Conservation (phyloP, 2,797 vertebrate species). For the Sardinella longiceps region DNA sequence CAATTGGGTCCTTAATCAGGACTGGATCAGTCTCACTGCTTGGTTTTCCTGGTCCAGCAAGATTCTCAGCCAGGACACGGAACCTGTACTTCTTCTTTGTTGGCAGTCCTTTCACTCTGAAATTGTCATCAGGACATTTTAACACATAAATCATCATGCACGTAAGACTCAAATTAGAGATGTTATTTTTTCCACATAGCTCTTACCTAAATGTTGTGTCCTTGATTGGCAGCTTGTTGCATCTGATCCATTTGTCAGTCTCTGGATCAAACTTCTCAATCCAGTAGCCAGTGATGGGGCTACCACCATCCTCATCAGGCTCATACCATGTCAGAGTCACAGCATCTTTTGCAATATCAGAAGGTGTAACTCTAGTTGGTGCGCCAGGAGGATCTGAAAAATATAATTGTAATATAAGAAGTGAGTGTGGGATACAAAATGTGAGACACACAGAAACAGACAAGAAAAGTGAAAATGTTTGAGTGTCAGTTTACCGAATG, state of each 20-base stretch:
- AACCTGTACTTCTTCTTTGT: slow-evolving; percentile 96
- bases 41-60: slow-evolving; percentile 94
- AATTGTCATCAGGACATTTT: background rate
- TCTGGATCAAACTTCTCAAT: slow-evolving; percentile 95
- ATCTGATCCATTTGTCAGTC: slow-evolving; percentile 93
- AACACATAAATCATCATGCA: background rate
- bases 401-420: too few relatives aligned
- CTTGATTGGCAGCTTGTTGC: slow-evolving; percentile 93
- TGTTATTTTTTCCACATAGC: background rate
- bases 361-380: slow-evolving; percentile 88
- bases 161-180: too few relatives aligned
- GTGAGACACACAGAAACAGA: too few relatives aligned
- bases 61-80: slow-evolving; percentile 95
- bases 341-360: slow-evolving; percentile 90
- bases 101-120: slow-evolving; percentile 92
- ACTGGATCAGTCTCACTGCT: slow-evolving; percentile 89
- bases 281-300: slow-evolving; percentile 97
- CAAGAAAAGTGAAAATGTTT: background rate
- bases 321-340: slow-evolving; percentile 94
- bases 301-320: slow-evolving; percentile 96
- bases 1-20: slow-evolving; percentile 96
- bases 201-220: slow-evolving; percentile 90
- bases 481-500: slow-evolving; percentile 83
- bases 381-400: slow-evolving; percentile 90
- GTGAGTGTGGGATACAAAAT: too few relatives aligned